Conservation (phyloP, 1,140 invertebrate species). For the Tachypleus tridentatus region DNA sequence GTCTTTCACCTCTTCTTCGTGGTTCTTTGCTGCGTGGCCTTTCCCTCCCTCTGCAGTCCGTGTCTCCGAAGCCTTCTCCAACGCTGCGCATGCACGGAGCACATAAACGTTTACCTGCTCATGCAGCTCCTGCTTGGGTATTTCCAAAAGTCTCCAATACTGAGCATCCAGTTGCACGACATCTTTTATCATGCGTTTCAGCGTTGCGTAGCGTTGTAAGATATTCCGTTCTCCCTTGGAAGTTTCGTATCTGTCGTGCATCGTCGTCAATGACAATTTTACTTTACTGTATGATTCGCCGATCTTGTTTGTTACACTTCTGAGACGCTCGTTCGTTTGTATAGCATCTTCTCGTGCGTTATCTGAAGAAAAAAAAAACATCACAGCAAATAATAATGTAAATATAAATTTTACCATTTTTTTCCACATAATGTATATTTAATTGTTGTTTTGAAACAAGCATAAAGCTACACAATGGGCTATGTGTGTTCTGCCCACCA, state of each 20-base stretch:
- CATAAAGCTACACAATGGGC: no score
- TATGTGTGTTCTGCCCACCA: no score
- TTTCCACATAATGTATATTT: no score
- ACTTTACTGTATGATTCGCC: slow-evolving; percentile 80
- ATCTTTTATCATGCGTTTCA: slow-evolving; percentile 85
- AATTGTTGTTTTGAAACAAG: no score
- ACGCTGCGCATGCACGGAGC: slow-evolving; percentile 69
- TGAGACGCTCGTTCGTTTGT: slow-evolving; percentile 70
- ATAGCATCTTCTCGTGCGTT: slow-evolving; percentile 77
- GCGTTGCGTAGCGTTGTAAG: slow-evolving; percentile 67
- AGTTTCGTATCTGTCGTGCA: slow-evolving; percentile 74
- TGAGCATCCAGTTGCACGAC: slow-evolving; percentile 84
- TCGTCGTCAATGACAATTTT: slow-evolving; percentile 63
- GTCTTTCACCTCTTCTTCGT: slow-evolving; percentile 67
- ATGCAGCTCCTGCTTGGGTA: slow-evolving; percentile 63
- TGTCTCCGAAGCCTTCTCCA: slow-evolving; percentile 65
- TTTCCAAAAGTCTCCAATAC: slow-evolving; percentile 84
- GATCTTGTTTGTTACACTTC: slow-evolving; percentile 62
- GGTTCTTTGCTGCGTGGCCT: slow-evolving; percentile 55
- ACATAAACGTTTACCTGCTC: slow-evolving; percentile 83
- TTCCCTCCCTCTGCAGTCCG: slow-evolving; percentile 33
- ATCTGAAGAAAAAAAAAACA: slow-evolving; percentile 11
- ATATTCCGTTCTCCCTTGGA: slow-evolving; percentile 72
- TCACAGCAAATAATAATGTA: no score
- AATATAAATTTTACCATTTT: no score